These are phyloP conservation scores for Nemurella pictetii DNA, from an alignment of 2,888 invertebrate species.

Conservation along the genomic window DNA sequence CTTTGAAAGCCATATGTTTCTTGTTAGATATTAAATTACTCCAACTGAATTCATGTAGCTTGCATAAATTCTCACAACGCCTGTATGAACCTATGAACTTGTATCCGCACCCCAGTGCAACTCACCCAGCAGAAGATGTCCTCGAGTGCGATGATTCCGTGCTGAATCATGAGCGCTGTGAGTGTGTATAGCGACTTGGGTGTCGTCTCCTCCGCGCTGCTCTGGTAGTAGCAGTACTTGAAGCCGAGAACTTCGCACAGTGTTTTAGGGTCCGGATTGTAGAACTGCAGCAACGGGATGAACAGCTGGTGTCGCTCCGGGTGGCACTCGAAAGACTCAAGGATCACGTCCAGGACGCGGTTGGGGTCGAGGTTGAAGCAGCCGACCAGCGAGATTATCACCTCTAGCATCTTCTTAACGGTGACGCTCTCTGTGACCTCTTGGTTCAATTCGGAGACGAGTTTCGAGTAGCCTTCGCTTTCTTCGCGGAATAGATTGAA, in stretches of 20 bases:
- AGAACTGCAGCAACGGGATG: constrained; percentile 81
- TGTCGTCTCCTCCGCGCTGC: constrained; percentile 60
- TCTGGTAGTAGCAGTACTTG: constrained; percentile 75
- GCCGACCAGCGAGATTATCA: constrained; percentile 92
- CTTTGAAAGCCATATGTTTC: too few relatives aligned
- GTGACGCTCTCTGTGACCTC: constrained; percentile 65
- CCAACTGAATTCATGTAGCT: too few relatives aligned
- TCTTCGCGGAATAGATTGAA: constrained; percentile 98
- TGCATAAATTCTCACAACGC: too few relatives aligned
- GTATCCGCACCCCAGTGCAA: too few relatives aligned
- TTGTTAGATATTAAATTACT: too few relatives aligned
- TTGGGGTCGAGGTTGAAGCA: constrained; percentile 99
- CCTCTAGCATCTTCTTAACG: constrained; percentile 75
- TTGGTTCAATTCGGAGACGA: constrained; percentile 91
- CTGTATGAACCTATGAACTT: too few relatives aligned
- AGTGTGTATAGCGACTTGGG: constrained; percentile 86
- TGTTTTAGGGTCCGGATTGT: constrained; percentile 85
- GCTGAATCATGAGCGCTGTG: constrained; percentile 86
- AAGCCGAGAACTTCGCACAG: constrained; percentile 95
- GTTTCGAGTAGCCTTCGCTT: constrained; percentile 97
- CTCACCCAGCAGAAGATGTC: constrained; percentile 90
- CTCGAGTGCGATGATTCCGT: constrained; percentile 81
- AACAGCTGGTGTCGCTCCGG: constrained; percentile 76
- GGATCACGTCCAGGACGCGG: constrained; percentile 90
- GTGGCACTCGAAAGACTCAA: constrained; percentile 94